Evolutionary conservation across 2,797 vertebrate genomes (phyloP).

Genomic region (Pogonophryne albipinna): DNA sequence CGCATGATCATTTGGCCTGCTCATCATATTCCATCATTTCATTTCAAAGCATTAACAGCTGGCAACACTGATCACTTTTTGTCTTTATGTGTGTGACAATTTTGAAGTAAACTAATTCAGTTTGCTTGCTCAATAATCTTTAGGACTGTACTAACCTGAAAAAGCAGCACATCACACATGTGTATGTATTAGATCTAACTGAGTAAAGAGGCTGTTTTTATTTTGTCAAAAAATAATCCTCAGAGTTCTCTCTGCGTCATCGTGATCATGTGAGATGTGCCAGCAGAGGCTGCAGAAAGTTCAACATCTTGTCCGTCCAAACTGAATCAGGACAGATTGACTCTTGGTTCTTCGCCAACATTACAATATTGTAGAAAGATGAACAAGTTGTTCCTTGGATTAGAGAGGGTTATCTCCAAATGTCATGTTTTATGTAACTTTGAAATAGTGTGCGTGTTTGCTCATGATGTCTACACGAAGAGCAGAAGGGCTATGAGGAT

Average conservation of each 20-base stretch:
- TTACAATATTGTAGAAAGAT: constrained; percentile 77
- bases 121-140: constrained; percentile 29
- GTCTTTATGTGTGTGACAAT: constrained; percentile 11
- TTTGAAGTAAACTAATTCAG: constrained; percentile 11
- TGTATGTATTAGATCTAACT: constrained; percentile 17
- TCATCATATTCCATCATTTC: constrained; percentile 71
- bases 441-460: constrained; percentile 72
- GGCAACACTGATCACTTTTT: constrained; percentile 38
- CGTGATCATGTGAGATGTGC: constrained; percentile 32
- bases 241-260: constrained; percentile 24
- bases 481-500: constrained; percentile 35
- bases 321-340: constrained; percentile 68
- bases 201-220: constrained; percentile 13
- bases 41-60: constrained; percentile 68
- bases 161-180: neutral
- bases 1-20: constrained; percentile 80
- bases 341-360: constrained; percentile 64
- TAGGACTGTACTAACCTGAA: neutral
- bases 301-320: constrained; percentile 53
- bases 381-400: constrained; percentile 76
- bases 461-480: constrained; percentile 58
- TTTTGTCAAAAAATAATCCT: constrained; percentile 36
- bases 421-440: constrained; percentile 78
- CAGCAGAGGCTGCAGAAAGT: constrained; percentile 45
- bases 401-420: constrained; percentile 79